These are phyloP conservation scores for Telenomus remus DNA, from an alignment of 1,140 invertebrate genomes.

Conservation along the genomic window DNA sequence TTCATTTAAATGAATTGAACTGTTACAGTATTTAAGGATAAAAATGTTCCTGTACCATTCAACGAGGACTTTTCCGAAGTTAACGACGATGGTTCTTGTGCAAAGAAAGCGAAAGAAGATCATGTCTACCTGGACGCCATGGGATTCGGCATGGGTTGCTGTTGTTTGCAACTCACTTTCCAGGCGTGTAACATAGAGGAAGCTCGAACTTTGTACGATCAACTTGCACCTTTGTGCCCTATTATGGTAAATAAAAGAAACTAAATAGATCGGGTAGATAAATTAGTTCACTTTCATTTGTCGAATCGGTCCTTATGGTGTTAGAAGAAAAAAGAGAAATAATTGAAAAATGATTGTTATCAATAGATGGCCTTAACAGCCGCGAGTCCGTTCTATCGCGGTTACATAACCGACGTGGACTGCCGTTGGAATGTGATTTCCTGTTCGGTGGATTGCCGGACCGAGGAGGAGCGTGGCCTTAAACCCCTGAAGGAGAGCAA, in stretches of 20 bases:
- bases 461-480: slow-evolving; percentile 92
- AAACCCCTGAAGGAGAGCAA: slow-evolving; percentile 84
- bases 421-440: slow-evolving; percentile 98
- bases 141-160: slow-evolving; percentile 99
- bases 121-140: slow-evolving; percentile 98
- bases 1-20: no score
- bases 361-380: slow-evolving; percentile 93
- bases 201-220: slow-evolving; percentile 97
- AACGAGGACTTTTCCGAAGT: slow-evolving; percentile 81
- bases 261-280: no score
- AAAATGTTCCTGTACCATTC: slow-evolving; percentile 85
- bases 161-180: slow-evolving; percentile 96
- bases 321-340: no score
- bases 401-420: slow-evolving; percentile 95
- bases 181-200: slow-evolving; percentile 98
- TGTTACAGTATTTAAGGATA: slow-evolving; percentile 90
- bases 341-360: no score
- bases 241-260: slow-evolving; percentile 92
- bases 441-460: slow-evolving; percentile 96
- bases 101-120: slow-evolving; percentile 82
- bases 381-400: slow-evolving; percentile 95
- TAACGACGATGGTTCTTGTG: slow-evolving; percentile 83
- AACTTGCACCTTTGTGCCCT: slow-evolving; percentile 96
- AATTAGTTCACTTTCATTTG: no score
- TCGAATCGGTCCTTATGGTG: no score